phyloP scores from a whole-genome alignment of 2,888 invertebrate species.

The Dynastes tityus region DNA sequence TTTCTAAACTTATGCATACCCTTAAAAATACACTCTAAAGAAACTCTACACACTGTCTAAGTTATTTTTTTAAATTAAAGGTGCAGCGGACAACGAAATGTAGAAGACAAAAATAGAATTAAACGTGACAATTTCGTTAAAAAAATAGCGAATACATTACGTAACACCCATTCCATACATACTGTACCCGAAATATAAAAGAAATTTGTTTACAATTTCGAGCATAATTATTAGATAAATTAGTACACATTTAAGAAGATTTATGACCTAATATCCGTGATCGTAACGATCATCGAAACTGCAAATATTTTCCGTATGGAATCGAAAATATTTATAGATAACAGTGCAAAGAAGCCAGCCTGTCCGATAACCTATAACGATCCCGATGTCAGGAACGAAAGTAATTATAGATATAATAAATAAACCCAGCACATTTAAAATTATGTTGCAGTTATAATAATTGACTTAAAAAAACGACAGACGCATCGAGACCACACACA shows the following conservation, averaged over 20 bases:
- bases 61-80: too few species aligned
- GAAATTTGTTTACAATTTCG: neutral
- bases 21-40: too few species aligned
- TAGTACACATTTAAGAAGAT: conserved; percentile 24
- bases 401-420: conserved; percentile 35
- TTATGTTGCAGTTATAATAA: conserved; percentile 16
- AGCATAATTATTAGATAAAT: conserved; percentile 16
- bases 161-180: neutral
- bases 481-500: conserved; percentile 24
- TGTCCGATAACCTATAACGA: conserved; percentile 15
- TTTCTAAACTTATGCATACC: too few species aligned
- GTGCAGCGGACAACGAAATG: too few species aligned
- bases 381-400: conserved; percentile 24
- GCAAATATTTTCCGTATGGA: conserved; percentile 31
- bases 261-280: conserved; percentile 6
- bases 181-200: neutral
- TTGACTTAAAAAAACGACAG: conserved; percentile 18
- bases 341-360: neutral
- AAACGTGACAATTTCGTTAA: neutral
- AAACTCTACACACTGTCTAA: too few species aligned
- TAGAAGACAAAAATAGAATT: neutral
- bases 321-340: conserved; percentile 34
- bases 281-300: conserved; percentile 26
- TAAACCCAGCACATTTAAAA: conserved; percentile 11
- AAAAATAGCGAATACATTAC: too few species aligned